A percentile compares a stretch with the other conserved stretches of the same genome.
These are phyloP conservation scores for Carcina quercana DNA, from an alignment of 2,888 invertebrate species.

Conservation along the genomic window DNA sequence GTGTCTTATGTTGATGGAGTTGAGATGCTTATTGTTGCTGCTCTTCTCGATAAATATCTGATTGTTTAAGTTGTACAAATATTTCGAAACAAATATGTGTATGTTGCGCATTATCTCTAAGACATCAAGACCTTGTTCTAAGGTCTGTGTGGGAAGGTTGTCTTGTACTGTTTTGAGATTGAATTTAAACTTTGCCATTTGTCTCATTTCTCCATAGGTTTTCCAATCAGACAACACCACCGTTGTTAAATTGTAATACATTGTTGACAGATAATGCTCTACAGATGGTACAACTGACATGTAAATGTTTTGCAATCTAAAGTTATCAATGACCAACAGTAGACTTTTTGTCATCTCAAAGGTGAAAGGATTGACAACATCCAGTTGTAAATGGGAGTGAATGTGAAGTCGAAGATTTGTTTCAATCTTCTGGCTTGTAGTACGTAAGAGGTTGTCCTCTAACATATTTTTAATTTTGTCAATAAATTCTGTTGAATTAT, in stretches of 20 bases:
- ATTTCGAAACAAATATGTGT: slow-evolving; percentile 93
- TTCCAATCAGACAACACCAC: slow-evolving; percentile 98
- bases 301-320: slow-evolving; percentile 70
- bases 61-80: slow-evolving; percentile 95
- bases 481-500: slow-evolving; percentile 47
- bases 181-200: slow-evolving; percentile 90
- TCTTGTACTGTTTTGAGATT: slow-evolving; percentile 89
- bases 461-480: slow-evolving; percentile 54
- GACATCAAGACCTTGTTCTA: slow-evolving; percentile 97
- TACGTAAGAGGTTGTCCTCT: slow-evolving; percentile 76
- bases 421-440: slow-evolving; percentile 91
- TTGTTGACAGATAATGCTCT: slow-evolving; percentile 93
- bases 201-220: slow-evolving; percentile 97
- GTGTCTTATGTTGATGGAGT: slow-evolving; percentile 95
- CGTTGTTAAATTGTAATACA: slow-evolving; percentile 97
- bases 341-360: slow-evolving; percentile 78
- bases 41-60: slow-evolving; percentile 96
- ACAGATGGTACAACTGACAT: slow-evolving; percentile 80
- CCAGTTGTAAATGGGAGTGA: slow-evolving; percentile 90
- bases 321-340: slow-evolving; percentile 73
- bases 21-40: slow-evolving; percentile 94
- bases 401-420: slow-evolving; percentile 94
- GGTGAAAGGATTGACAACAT: slow-evolving; percentile 82
- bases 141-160: slow-evolving; percentile 94
- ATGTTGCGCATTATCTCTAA: slow-evolving; percentile 98